Percentiles rank a stretch among this genome's conserved stretches.
Evolutionary conservation across 2,113 vertebrate genomes (phyloP).

Genomic region (Apeltes quadracus): DNA sequence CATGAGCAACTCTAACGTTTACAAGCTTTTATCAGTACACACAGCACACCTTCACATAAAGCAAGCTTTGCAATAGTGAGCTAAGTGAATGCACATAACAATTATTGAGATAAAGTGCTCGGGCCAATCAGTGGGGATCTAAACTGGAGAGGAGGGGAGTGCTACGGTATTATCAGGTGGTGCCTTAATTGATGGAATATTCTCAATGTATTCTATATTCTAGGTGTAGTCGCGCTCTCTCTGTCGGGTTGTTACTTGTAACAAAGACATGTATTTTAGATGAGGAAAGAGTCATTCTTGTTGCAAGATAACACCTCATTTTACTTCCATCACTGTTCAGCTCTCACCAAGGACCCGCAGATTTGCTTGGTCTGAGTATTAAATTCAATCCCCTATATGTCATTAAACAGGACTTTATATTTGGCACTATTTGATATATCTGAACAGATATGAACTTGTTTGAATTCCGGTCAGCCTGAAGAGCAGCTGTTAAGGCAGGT

Average conservation of each 20-base stretch:
- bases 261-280: background rate
- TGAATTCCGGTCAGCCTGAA: background rate
- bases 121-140: background rate
- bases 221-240: no score
- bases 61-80: slow-evolving; percentile 18
- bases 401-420: slow-evolving; percentile 12
- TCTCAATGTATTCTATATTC: no score
- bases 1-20: slow-evolving; percentile 48
- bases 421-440: background rate
- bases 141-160: background rate
- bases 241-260: background rate
- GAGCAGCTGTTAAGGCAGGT: background rate
- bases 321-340: background rate
- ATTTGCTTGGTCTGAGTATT: background rate
- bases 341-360: no score
- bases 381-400: slow-evolving; percentile 12
- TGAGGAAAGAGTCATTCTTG: background rate
- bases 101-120: slow-evolving; percentile 3
- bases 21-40: slow-evolving; percentile 10
- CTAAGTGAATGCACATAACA: slow-evolving; percentile 13
- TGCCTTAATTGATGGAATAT: no score
- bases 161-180: no score
- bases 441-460: background rate
- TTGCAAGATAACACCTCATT: background rate
- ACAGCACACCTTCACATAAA: background rate